Evolutionary conservation across 2,113 vertebrate species (phyloP).

Genomic region (Halichoerus grypus): DNA sequence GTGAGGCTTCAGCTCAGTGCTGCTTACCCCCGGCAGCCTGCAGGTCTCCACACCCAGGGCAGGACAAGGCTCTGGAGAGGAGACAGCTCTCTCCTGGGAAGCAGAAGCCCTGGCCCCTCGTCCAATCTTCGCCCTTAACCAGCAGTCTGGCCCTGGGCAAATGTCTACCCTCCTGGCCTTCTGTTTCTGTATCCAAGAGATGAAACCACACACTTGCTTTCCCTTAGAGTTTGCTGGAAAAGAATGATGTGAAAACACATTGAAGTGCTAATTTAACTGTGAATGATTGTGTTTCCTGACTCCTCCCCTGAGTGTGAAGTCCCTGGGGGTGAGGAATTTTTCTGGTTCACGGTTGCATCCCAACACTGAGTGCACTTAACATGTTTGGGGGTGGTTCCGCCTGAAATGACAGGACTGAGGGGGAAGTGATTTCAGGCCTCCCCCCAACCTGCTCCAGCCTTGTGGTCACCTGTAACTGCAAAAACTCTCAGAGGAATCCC

Average conservation of each 20-base stretch:
- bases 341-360: background rate
- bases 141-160: background rate
- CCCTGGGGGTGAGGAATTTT: background rate
- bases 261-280: background rate
- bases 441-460: background rate
- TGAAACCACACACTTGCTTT: background rate
- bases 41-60: accelerated
- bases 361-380: accelerated
- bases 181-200: background rate
- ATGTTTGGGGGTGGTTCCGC: background rate
- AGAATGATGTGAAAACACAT: background rate
- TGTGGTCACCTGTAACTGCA: background rate
- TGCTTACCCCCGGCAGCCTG: no score
- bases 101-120: background rate
- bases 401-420: background rate
- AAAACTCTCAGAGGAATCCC: background rate
- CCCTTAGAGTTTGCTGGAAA: background rate
- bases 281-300: background rate
- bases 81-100: background rate
- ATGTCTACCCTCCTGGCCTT: background rate
- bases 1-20: background rate
- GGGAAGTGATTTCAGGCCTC: background rate
- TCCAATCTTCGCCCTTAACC: background rate
- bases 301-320: background rate
- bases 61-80: background rate